Base-by-base conservation (phyloP, 2,888 invertebrate species). In the Caenorhabditis sp. region DNA sequence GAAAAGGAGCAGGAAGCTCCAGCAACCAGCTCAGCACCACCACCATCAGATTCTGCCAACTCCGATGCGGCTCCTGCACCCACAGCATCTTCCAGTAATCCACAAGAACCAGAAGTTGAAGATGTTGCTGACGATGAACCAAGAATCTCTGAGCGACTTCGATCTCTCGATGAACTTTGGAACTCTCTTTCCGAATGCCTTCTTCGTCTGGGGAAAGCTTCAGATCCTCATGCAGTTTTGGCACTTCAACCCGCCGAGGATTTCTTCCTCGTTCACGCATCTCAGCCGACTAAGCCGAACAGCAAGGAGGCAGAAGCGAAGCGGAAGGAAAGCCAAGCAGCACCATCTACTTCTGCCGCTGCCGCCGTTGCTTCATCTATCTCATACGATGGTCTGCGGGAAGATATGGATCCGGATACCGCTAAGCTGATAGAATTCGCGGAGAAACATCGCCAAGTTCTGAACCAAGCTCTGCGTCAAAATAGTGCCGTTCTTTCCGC, bases 401-500 rank as follows among this genome's bases (percentile, higher is more conserved):
- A 81, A n/a, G 74, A 83, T n/a, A 90, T 94, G 76, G 94, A 94
- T 75, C 93, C 94, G 47, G 95, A 96, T 93, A 95, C 95, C 82
- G 94, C 95, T 85, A 95, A 95, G 93, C 95, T 96, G 93, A 94
- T 96, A 49, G 95, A 94, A 88, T 96, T 96, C 93, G 96, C 96
- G 49, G 96, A 96, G 93, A 95, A 95, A 82, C 96, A 96, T 93
- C 94, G 96, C 72, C 95, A 95, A 3, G 96, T 96, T 35, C 94
- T 96, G 59, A 96, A 96, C 93, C 96, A 96, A 93, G 96, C 96
- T 85, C 93, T 96, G 73, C 94, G 96, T 3, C 96, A 96, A 91
- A 75, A 93, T 91, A 88, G 85, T 31, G 85, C 88, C 7, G 88
- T 88, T 14, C 79, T 90, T 1, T 87, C 90, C 24, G 85, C 89